Percentiles rank a stretch among this genome's conserved stretches.
phyloP scores from a whole-genome alignment of 2,888 invertebrate genomes.

The Callinectes sapidus region DNA sequence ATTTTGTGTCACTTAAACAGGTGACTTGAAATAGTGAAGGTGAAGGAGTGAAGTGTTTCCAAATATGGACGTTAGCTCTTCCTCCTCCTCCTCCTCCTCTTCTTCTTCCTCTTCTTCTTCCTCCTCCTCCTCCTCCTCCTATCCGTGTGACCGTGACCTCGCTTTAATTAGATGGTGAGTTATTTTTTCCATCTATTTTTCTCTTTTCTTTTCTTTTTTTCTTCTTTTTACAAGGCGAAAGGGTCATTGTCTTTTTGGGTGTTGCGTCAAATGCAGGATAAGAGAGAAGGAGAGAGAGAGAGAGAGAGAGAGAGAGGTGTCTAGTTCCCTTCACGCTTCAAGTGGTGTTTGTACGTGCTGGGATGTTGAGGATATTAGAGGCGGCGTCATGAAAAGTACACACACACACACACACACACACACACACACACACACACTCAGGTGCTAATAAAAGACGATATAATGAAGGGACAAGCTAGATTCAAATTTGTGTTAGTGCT shows the following conservation, averaged over 20 bases:
- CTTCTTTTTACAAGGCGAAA: not conserved
- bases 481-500: too few relatives aligned
- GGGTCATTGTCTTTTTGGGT: not conserved
- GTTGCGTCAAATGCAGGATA: not conserved
- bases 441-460: too few relatives aligned
- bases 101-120: not conserved
- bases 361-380: not conserved
- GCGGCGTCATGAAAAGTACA: not conserved
- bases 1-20: too few relatives aligned
- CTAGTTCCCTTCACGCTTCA: not conserved
- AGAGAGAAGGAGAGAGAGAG: not conserved
- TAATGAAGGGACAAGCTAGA: too few relatives aligned
- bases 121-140: not conserved
- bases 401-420: not conserved
- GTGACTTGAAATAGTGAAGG: too few relatives aligned
- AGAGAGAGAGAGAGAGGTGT: not conserved
- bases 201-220: not conserved
- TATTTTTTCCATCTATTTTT: not conserved
- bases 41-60: too few relatives aligned
- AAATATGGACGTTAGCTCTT: too few relatives aligned
- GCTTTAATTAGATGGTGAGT: not conserved
- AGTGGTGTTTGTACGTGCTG: not conserved
- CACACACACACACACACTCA: not conserved
- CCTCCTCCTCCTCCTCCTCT: not conserved
- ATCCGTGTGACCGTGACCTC: constrained; percentile 26